A percentile compares a stretch with the other conserved stretches of the same genome.
Evolutionary conservation across 2,797 vertebrate genomes (phyloP).

Genomic region (Urocyon cinereoargenteus): DNA sequence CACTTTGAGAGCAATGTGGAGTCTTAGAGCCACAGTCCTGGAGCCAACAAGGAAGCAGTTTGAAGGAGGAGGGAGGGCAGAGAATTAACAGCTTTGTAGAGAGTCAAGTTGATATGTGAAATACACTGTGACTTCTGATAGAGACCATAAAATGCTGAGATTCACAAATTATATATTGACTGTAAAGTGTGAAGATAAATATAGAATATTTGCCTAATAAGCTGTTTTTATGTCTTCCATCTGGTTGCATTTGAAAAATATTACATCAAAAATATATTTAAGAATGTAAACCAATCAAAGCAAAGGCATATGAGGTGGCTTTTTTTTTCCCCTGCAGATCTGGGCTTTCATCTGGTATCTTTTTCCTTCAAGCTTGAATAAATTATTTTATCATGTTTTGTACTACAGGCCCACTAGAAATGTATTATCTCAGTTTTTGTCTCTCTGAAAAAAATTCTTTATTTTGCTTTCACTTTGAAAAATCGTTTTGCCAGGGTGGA

Average conservation of each 20-base stretch:
- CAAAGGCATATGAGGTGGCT: not conserved
- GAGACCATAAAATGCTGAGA: not conserved
- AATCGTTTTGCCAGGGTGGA: not conserved
- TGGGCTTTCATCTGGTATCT: not conserved
- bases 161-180: conserved; percentile 24
- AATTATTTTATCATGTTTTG: conserved; percentile 28
- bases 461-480: conserved; percentile 7
- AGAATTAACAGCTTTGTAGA: not conserved
- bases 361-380: not conserved
- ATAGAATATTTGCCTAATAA: conserved; percentile 8
- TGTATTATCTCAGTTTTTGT: conserved; percentile 27
- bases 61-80: not conserved
- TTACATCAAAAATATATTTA: not conserved
- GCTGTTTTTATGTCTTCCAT: not conserved
- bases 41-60: not conserved
- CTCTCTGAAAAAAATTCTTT: conserved; percentile 15
- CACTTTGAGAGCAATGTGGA: not conserved
- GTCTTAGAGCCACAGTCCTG: not conserved
- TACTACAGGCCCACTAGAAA: not conserved
- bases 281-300: conserved; percentile 17
- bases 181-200: not conserved
- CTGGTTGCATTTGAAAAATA: not conserved
- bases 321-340: not conserved
- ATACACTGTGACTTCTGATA: not conserved
- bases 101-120: not conserved